Conservation (phyloP, 2,888 invertebrate species). For the Stenichneumon culpator region DNA sequence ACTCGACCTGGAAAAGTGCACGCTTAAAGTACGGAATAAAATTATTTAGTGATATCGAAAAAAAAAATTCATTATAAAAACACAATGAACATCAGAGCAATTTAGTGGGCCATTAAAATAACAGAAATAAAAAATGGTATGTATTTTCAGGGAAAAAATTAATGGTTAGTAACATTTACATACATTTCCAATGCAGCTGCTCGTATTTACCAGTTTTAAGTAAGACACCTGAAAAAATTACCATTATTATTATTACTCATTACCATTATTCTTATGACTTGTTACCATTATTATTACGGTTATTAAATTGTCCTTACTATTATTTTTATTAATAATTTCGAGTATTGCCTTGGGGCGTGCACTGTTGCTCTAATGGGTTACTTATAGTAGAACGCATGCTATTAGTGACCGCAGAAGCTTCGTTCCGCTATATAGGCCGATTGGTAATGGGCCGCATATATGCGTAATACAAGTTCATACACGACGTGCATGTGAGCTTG, state of each 20-base stretch:
- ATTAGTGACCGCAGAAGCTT: conserved; percentile 9
- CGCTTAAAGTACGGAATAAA: too few relatives aligned
- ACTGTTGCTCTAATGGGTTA: not conserved
- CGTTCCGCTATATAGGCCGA: conserved; percentile 13
- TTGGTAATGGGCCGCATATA: conserved; percentile 12
- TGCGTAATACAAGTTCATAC: conserved; percentile 6
- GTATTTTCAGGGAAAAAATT: not conserved
- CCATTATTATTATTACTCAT: too few relatives aligned
- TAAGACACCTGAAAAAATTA: too few relatives aligned
- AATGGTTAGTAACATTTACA: not conserved
- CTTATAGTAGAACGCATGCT: conserved; percentile 8
- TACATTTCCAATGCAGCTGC: not conserved
- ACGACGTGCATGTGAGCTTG: not conserved
- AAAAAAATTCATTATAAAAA: too few relatives aligned
- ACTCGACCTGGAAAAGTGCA: too few relatives aligned
- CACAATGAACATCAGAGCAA: too few relatives aligned
- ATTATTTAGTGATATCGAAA: too few relatives aligned
- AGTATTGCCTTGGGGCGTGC: not conserved
- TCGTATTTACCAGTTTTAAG: not conserved
- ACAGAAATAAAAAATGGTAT: not conserved
- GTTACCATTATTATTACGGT: not conserved
- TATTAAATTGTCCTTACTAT: not conserved
- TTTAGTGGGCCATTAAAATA: too few relatives aligned
- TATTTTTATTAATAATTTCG: not conserved
- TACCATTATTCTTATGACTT: too few relatives aligned